These are phyloP conservation scores for Teleogryllus occipitalis DNA, from an alignment of 1,140 invertebrate species.

Conservation along the genomic window DNA sequence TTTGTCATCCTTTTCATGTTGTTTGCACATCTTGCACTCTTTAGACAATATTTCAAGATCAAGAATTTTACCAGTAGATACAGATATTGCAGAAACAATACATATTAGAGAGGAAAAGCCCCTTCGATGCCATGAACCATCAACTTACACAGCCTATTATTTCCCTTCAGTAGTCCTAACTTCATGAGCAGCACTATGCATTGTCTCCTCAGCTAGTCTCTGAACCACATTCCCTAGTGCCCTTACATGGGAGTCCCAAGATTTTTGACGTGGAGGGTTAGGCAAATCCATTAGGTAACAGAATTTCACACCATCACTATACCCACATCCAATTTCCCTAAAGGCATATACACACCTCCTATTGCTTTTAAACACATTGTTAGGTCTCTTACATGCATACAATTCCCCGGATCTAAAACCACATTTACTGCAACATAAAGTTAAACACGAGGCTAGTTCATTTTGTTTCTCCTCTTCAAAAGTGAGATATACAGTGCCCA, in stretches of 20 bases:
- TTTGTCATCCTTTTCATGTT: background rate
- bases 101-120: background rate
- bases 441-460: too few relatives aligned
- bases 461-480: too few relatives aligned
- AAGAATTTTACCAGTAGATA: background rate
- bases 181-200: slow-evolving; percentile 10
- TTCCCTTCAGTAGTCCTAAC: slow-evolving; percentile 13
- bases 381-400: too few relatives aligned
- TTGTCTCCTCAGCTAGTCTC: slow-evolving; percentile 12
- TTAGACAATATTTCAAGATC: background rate
- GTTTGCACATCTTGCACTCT: background rate
- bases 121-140: slow-evolving; percentile 23
- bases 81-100: background rate
- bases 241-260: slow-evolving; percentile 11
- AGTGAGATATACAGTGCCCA: too few relatives aligned
- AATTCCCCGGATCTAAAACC: too few relatives aligned
- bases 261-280: background rate
- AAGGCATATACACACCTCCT: background rate
- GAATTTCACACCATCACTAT: slow-evolving; percentile 2
- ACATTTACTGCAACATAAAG: too few relatives aligned
- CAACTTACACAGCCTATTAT: slow-evolving; percentile 21
- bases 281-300: slow-evolving; percentile 19
- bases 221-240: background rate
- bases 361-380: background rate
- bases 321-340: slow-evolving; percentile 8